Evolutionary conservation across 2,888 invertebrate species (phyloP), one percentile per base, ranked within the genome.

Genomic region (Nudaria mundana): DNA sequence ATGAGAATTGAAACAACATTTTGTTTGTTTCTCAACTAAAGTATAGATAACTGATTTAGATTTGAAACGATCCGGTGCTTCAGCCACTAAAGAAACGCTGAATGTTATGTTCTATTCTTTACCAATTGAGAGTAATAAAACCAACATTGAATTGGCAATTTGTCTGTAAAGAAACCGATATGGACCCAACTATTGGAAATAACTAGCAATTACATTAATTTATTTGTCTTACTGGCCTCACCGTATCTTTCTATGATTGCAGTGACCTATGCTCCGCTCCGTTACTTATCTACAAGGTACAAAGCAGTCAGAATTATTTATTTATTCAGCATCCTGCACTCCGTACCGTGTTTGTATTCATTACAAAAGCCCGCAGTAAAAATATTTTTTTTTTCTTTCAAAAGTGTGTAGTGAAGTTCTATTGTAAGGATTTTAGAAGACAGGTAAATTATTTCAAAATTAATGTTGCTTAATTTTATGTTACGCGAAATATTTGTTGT

Each of bases 201-300:
- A 59, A 61, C 56, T 50, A 63, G 52, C 64, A 56, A 63, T 70
- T 71, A 68, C 55, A 58, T 63, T 57, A 66, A 63, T 66, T 72
- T 81, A 82, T 82, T 77, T 83, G 82, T 79, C 71, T 73, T 66
- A 30, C 44, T 68, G 68, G 67, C 72, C 71, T 60, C 72, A 62
- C 66, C 50, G 65, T 87, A 87, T 87, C 86, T 67, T 70, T 52
- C 63, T 71, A 71, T 71, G 85, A 88, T 86, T 88, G 87, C 87
- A 87, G 44, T 68, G 81, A 81, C 85, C 87, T 74, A 55, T 77
- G 81, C 63, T 71, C 82, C 66, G 51, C 63, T 71, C 62, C 66
- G 55, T 69, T 73, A 70, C 71, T 82, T 84, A 83, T 81, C 81
- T 75, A 62, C 52, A 72, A 81, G 81, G 81, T 82, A 81, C 81